Evolutionary conservation across 2,113 vertebrate species (phyloP).

Genomic region (Furnarius figulus): DNA sequence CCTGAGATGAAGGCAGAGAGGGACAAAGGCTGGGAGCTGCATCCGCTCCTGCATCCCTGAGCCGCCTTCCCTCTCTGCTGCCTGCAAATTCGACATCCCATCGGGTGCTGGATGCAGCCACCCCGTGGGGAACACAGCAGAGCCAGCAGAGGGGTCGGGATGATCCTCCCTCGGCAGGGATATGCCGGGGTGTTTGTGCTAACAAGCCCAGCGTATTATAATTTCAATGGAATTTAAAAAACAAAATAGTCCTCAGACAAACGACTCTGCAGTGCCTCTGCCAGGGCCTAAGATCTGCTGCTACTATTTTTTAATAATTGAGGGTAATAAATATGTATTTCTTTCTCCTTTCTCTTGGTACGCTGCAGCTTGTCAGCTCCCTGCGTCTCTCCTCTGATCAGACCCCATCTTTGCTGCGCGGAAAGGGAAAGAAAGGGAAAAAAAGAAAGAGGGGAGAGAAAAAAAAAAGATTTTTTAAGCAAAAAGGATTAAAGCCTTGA

Average conservation of each 20-base stretch:
- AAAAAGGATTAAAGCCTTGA: slow-evolving; percentile 82
- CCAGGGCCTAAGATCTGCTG: slow-evolving; percentile 76
- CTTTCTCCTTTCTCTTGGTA: slow-evolving; percentile 71
- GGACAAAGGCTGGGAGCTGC: neutral
- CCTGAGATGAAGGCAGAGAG: neutral
- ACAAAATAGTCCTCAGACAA: slow-evolving; percentile 66
- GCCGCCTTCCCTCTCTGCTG: neutral
- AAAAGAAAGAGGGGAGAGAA: neutral
- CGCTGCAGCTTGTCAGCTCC: slow-evolving; percentile 80
- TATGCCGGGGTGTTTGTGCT: slow-evolving; percentile 52
- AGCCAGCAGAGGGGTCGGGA: neutral
- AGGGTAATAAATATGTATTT: slow-evolving; percentile 85
- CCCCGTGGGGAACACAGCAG: neutral
- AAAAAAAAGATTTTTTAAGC: slow-evolving; percentile 74
- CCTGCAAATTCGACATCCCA: neutral
- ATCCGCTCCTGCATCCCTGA: neutral
- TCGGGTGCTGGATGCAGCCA: neutral
- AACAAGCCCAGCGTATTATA: slow-evolving; percentile 59
- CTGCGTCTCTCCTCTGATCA: slow-evolving; percentile 82
- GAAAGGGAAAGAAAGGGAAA: neutral
- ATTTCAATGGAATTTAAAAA: slow-evolving; percentile 72
- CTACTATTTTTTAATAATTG: slow-evolving; percentile 83
- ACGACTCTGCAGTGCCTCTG: slow-evolving; percentile 68
- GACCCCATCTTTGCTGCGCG: slow-evolving; percentile 71
- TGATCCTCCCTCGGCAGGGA: slow-evolving; percentile 31